Conservation (phyloP, 2,113 vertebrate species). For the Psilopogon haemacephalus region DNA sequence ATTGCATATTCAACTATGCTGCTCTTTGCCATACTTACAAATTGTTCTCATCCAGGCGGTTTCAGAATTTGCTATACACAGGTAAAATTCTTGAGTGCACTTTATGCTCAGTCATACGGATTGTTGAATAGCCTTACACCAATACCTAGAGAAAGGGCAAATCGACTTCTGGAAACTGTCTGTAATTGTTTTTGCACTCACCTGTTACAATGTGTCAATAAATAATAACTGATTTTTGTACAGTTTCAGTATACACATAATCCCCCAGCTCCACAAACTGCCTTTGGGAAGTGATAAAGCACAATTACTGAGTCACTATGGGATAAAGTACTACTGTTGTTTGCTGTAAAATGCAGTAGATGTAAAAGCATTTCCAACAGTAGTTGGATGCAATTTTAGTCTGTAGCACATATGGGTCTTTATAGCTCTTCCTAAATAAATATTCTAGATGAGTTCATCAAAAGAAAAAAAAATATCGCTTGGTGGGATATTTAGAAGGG, state of each 20-base stretch:
- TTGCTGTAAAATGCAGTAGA: neutral
- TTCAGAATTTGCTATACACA: neutral
- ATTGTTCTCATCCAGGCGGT: neutral
- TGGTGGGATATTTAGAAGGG: neutral
- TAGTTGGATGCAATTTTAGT: slow-evolving; percentile 1
- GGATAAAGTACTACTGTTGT: neutral
- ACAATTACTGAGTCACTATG: neutral
- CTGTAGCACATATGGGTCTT: neutral
- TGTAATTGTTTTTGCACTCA: neutral
- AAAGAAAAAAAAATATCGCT: neutral
- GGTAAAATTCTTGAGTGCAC: neutral
- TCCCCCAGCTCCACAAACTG: neutral
- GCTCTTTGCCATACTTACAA: neutral
- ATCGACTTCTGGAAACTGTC: neutral
- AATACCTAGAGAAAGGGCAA: neutral
- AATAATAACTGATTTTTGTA: neutral
- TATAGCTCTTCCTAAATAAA: neutral
- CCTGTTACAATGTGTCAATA: neutral
- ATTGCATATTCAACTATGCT: neutral
- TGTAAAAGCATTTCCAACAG: neutral
- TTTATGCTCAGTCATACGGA: neutral
- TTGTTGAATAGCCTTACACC: neutral
- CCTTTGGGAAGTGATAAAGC: neutral
- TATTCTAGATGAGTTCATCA: neutral
- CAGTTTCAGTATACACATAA: neutral